Evolutionary conservation across 1,140 invertebrate genomes (phyloP), one percentile per base, ranked within the genome.

Genomic region (Mesaphorura yosii): DNA sequence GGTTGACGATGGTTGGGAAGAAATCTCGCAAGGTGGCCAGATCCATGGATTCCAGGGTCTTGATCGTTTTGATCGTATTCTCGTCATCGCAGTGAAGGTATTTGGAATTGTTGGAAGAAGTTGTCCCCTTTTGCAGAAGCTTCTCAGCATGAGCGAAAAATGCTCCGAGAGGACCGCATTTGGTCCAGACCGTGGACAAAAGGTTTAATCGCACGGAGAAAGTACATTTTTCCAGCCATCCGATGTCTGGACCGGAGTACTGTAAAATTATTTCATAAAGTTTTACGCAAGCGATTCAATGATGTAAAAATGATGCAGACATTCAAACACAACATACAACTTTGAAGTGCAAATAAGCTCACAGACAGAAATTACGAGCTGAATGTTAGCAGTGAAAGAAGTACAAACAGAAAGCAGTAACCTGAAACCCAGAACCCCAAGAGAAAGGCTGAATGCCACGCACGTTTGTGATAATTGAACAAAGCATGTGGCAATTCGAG

Each of bases 1-100:
- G 57, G 38, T 63, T 63, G 23, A 59, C 50, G n/a, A 63, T 59
- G 20, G 61, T 63, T 23, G 61, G 61, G 46, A 60, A 63, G 25
- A 63, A 63, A 31, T 63, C 61, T 26, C 61, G 46, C 0, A 57
- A 54, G 3, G 61, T 63, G 7, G 42, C 37, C 2, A 57, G 34
- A 44, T 63, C 61, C 23, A 63, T 59, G 22, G 57, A 51, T 34
- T 63, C 61, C 49, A 63, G 38, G 4, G 57, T 31, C 12, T 41
- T 47, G 19, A 63, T 57, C 12, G 50, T 25, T 29, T 63, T 63
- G 3, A 58, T 51, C 20, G 53, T 59, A 46, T 49, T 63, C 42
- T 63, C 61, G 41, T 63, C 61, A 29, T 63, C 61, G 37, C 61
- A 63, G 26, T 59, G 57, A 6, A 51, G 34, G 34, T 52, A 57